phyloP scores from a whole-genome alignment of 2,113 vertebrate species.

The Arothron firmamentum region DNA sequence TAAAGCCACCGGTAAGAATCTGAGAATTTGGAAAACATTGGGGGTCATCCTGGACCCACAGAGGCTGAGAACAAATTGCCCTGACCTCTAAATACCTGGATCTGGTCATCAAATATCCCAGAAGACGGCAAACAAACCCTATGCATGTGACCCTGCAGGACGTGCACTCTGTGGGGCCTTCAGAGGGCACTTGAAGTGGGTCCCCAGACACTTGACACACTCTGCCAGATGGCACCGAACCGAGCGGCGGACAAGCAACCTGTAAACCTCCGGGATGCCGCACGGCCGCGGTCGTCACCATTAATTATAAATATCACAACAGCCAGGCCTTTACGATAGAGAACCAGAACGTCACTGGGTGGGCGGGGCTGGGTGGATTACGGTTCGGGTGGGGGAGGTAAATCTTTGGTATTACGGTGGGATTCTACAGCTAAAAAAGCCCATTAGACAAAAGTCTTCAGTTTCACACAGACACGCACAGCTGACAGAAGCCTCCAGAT shows the following conservation, averaged over 20 bases:
- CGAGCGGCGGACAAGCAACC: conserved; percentile 63
- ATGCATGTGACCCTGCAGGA: conserved; percentile 58
- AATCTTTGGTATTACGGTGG: conserved; percentile 82
- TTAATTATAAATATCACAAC: too few relatives aligned
- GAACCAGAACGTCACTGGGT: too few relatives aligned
- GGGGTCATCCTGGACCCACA: too few relatives aligned
- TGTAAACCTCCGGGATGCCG: conserved; percentile 62
- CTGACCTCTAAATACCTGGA: neutral
- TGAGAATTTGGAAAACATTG: neutral
- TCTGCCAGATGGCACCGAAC: conserved; percentile 52
- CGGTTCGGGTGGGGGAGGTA: conserved; percentile 78
- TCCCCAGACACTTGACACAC: conserved; percentile 50
- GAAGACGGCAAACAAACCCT: neutral
- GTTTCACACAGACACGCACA: too few relatives aligned
- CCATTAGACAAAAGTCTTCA: conserved; percentile 75
- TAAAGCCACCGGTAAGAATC: neutral
- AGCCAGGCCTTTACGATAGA: too few relatives aligned
- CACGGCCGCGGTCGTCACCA: conserved; percentile 42
- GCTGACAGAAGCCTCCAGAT: neutral
- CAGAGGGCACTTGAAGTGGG: conserved; percentile 41
- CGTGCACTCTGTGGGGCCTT: conserved; percentile 32
- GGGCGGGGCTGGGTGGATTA: too few relatives aligned
- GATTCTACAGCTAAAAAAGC: conserved; percentile 76
- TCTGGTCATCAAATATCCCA: neutral
- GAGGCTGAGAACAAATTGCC: neutral